Evolutionary conservation across 2,113 vertebrate genomes (phyloP).

Genomic region (Platysternon megacephalum): DNA sequence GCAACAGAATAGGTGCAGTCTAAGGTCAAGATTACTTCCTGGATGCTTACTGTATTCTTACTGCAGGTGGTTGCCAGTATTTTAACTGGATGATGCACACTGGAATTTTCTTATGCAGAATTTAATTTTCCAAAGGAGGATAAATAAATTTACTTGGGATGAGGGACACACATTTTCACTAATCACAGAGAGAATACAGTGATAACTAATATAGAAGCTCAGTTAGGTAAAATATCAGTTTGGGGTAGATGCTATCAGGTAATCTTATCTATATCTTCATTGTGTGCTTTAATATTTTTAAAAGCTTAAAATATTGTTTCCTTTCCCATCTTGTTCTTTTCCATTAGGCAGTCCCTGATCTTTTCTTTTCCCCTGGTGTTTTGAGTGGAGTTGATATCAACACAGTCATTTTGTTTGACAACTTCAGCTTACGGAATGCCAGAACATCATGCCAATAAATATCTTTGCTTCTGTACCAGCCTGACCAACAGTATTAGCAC

Average conservation of each 20-base stretch:
- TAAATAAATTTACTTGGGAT: constrained; percentile 5
- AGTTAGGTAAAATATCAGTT: no score
- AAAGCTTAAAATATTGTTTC: background rate
- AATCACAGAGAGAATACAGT: background rate
- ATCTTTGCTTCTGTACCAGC: background rate
- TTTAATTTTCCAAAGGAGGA: constrained; percentile 21
- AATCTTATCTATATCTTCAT: background rate
- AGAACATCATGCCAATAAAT: background rate
- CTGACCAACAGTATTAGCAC: background rate
- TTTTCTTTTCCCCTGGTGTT: background rate
- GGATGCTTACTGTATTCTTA: constrained; percentile 44
- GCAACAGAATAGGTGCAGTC: background rate
- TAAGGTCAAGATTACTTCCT: constrained; percentile 25
- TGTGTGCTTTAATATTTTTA: background rate
- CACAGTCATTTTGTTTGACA: background rate
- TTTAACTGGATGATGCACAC: constrained; percentile 31
- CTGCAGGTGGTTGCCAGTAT: constrained; percentile 52
- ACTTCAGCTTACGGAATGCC: background rate
- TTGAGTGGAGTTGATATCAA: background rate
- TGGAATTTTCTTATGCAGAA: background rate
- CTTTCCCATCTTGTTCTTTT: background rate
- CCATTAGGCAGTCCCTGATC: no score
- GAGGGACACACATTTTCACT: background rate
- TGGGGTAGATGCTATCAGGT: no score
- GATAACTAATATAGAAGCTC: background rate